phyloP scores from a whole-genome alignment of 2,888 invertebrate genomes.

The Peribatodes rhomboidaria region DNA sequence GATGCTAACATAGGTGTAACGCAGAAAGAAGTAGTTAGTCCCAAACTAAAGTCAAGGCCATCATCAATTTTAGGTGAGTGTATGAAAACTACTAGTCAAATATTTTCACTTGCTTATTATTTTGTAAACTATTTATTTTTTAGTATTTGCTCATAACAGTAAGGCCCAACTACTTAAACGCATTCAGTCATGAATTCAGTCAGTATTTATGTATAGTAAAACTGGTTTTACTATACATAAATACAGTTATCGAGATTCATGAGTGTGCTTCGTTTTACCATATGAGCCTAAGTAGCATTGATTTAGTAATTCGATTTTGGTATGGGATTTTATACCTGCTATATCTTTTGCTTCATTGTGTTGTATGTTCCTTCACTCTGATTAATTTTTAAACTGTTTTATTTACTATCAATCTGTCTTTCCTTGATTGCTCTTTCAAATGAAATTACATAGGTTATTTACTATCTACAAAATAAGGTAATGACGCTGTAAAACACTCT shows the following conservation, averaged over 20 bases:
- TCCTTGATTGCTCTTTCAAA: slow-evolving; percentile 19
- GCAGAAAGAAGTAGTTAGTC: slow-evolving; percentile 63
- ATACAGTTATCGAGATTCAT: no score
- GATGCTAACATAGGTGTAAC: slow-evolving; percentile 59
- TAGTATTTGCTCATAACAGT: background rate
- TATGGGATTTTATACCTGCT: slow-evolving; percentile 12
- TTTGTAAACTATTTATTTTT: background rate
- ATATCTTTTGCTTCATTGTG: slow-evolving; percentile 30
- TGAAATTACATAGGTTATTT: slow-evolving; percentile 14
- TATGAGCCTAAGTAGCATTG: no score
- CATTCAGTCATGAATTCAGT: no score
- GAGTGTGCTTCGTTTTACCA: no score
- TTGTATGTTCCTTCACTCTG: slow-evolving; percentile 35
- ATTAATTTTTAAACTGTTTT: slow-evolving; percentile 25
- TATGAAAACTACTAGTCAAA: slow-evolving; percentile 26
- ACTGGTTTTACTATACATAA: no score
- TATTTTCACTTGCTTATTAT: background rate
- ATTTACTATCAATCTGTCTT: slow-evolving; percentile 24
- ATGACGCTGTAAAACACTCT: background rate
- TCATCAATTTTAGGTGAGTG: slow-evolving; percentile 82
- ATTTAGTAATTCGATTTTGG: slow-evolving; percentile 6
- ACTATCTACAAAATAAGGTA: background rate
- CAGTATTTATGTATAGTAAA: no score
- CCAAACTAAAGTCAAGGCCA: slow-evolving; percentile 71
- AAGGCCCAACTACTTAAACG: no score